Percentiles rank a stretch among this genome's conserved stretches.
phyloP scores from a whole-genome alignment of 2,113 vertebrate species.

The Phaethon lepturus region DNA sequence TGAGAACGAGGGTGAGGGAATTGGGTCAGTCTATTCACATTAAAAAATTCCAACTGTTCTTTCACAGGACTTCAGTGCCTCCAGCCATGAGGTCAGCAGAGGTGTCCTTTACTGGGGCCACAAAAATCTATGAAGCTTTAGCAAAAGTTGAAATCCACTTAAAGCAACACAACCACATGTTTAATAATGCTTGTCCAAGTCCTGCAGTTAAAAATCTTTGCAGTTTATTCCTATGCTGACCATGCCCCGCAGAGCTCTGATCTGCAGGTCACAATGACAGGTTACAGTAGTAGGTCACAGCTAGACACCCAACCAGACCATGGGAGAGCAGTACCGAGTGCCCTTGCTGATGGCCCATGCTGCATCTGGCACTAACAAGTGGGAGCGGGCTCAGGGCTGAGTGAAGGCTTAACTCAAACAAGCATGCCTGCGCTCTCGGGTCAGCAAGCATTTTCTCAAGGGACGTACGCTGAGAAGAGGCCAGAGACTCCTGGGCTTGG shows the following conservation, averaged over 20 bases:
- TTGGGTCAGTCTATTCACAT: conserved; percentile 47
- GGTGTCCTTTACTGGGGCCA: conserved; percentile 17
- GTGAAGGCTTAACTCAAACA: neutral
- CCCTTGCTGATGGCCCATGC: too few species aligned
- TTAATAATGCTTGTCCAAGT: neutral
- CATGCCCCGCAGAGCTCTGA: neutral
- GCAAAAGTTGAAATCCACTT: neutral
- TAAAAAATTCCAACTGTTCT: conserved; percentile 44
- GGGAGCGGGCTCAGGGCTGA: neutral
- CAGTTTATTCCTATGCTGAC: neutral
- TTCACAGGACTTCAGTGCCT: neutral
- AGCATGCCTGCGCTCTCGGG: neutral
- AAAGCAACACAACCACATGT: neutral
- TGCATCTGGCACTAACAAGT: neutral
- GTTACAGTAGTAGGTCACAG: neutral
- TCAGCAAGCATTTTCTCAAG: neutral
- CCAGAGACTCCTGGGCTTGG: neutral
- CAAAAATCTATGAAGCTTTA: neutral
- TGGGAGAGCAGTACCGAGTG: rapidly evolving
- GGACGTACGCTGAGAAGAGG: neutral
- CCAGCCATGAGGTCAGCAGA: conserved; percentile 47
- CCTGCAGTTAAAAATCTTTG: neutral
- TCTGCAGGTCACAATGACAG: neutral
- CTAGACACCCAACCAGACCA: neutral
- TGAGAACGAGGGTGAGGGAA: conserved; percentile 16